phyloP scores from a whole-genome alignment of 2,888 invertebrate genomes.

The Stomorhina lunata region DNA sequence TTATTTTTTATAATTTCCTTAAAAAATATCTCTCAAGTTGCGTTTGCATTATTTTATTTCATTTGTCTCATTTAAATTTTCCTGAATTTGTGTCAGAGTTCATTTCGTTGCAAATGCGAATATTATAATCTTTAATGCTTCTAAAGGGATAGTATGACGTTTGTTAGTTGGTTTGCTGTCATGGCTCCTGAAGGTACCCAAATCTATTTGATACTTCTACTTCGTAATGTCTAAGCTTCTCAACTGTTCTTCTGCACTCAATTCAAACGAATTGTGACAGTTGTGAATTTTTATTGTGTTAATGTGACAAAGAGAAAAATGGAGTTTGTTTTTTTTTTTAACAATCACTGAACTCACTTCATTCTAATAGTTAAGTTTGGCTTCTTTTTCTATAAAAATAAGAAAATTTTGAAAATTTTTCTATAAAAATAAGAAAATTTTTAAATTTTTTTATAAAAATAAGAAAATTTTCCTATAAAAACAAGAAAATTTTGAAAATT shows the following conservation, averaged over 20 bases:
- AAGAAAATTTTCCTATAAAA: no score
- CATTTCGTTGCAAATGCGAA: conserved; percentile 51
- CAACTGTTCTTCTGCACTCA: conserved; percentile 11
- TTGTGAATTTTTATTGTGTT: conserved; percentile 76
- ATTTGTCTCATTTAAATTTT: conserved; percentile 26
- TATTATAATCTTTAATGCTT: conserved; percentile 50
- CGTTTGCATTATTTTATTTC: conserved; percentile 35
- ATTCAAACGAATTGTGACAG: conserved; percentile 60
- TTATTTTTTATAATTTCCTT: background rate
- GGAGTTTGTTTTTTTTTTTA: conserved; percentile 65
- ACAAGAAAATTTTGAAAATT: no score
- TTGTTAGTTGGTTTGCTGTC: conserved; percentile 9
- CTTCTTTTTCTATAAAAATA: no score
- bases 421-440: no score
- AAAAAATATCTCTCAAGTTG: conserved; percentile 19
- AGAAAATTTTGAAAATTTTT: no score
- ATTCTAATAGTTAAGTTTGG: background rate
- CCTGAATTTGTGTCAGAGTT: conserved; percentile 62
- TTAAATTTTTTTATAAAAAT: no score
- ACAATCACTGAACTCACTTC: conserved; percentile 34
- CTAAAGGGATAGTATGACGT: conserved; percentile 10
- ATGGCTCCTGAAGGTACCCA: background rate
- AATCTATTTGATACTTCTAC: conserved; percentile 1
- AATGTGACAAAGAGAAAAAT: conserved; percentile 79
- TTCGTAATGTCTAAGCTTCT: conserved; percentile 9